Evolutionary conservation across 1,140 invertebrate species (phyloP).

Genomic region (Atta texana): DNA sequence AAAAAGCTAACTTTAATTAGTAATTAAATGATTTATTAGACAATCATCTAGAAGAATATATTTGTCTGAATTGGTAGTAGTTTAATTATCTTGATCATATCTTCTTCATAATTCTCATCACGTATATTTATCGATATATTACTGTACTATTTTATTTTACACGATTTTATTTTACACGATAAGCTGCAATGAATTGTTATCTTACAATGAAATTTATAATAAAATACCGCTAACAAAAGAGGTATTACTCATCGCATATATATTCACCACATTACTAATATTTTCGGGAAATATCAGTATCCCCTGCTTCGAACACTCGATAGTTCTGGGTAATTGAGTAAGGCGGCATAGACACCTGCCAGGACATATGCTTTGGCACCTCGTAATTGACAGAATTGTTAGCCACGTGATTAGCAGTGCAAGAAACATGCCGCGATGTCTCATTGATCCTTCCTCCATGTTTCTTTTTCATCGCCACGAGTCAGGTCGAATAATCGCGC

Average conservation of each 20-base stretch:
- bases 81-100: constrained; percentile 15
- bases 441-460: constrained; percentile 51
- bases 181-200: neutral
- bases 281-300: constrained; percentile 75
- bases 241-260: neutral
- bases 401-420: constrained; percentile 17
- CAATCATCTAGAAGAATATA: neutral
- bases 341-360: constrained; percentile 74
- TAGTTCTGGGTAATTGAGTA: constrained; percentile 62
- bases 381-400: constrained; percentile 27
- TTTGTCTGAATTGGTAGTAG: neutral
- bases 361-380: constrained; percentile 69
- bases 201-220: neutral
- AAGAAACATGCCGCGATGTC: neutral
- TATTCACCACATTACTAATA: constrained; percentile 74
- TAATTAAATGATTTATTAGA: neutral
- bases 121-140: neutral
- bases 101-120: neutral
- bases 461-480: constrained; percentile 20
- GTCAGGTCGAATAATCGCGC: constrained; percentile 32
- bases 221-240: neutral
- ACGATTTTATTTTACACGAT: neutral
- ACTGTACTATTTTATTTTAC: neutral
- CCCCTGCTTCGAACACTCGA: constrained; percentile 73
- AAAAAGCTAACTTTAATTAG: neutral